phyloP scores from a whole-genome alignment of 2,888 invertebrate genomes.

The Steinernema scapterisci region DNA sequence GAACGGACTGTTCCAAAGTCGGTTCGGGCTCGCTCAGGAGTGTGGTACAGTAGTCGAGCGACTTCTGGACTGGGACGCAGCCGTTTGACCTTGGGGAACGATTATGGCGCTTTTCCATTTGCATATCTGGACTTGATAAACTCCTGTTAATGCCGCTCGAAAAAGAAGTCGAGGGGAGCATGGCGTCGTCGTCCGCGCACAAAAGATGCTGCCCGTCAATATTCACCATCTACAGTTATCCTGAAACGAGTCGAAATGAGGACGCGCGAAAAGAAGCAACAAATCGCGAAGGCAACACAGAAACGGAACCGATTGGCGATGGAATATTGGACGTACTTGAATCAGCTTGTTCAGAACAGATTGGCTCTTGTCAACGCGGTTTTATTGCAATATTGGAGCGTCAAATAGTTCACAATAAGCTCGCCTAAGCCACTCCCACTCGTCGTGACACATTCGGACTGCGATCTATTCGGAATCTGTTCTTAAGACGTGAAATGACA shows the following conservation, averaged over 20 bases:
- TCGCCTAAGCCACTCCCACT: background rate
- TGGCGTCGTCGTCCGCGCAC: background rate
- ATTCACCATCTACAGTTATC: background rate
- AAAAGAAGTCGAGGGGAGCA: conserved; percentile 17
- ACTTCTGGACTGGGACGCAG: background rate
- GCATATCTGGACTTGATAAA: conserved; percentile 24
- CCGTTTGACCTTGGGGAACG: background rate
- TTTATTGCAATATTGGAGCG: background rate
- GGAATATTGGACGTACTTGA: conserved; percentile 20
- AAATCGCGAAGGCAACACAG: background rate
- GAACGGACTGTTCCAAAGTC: background rate
- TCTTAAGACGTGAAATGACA: too few relatives aligned
- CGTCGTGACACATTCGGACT: background rate
- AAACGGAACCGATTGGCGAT: background rate
- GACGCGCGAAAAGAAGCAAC: background rate
- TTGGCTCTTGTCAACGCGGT: conserved; percentile 12
- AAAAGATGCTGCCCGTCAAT: conserved; percentile 9
- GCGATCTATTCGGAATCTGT: background rate
- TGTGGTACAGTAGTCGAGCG: background rate
- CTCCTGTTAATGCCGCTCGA: conserved; percentile 21
- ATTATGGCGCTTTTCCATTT: background rate
- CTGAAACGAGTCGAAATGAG: background rate
- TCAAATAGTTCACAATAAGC: background rate
- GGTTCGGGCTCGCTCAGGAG: background rate
- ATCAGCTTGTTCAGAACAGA: conserved; percentile 20